Percentiles rank a stretch among this genome's conserved stretches.
Conservation (phyloP, 2,888 invertebrate species). For the Prenolepis imparis region DNA sequence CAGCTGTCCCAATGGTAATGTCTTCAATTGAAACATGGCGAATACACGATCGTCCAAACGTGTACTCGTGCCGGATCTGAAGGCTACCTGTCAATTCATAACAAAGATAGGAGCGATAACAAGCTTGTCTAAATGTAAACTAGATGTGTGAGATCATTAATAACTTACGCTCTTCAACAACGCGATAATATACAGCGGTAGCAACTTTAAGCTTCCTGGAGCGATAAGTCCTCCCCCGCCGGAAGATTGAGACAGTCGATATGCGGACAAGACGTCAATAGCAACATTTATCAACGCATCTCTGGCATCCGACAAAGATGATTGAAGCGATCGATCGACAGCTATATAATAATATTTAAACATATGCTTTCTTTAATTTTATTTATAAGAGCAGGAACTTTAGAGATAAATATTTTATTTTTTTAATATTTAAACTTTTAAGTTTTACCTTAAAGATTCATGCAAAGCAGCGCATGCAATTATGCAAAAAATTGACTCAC, state of each 20-base stretch:
- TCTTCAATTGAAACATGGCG: constrained; percentile 97
- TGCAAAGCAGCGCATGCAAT: not conserved
- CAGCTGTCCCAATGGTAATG: constrained; percentile 92
- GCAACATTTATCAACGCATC: constrained; percentile 99
- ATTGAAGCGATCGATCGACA: constrained; percentile 95
- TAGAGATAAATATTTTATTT: constrained; percentile 15
- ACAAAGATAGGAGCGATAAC: not conserved
- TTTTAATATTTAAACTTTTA: not conserved
- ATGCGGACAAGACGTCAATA: constrained; percentile 94
- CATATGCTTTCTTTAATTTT: not conserved
- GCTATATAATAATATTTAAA: constrained; percentile 87
- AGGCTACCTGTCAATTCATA: constrained; percentile 90
- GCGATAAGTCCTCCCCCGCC: constrained; percentile 90
- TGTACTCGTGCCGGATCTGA: constrained; percentile 95
- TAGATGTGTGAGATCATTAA: not conserved
- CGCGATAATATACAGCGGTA: constrained; percentile 96
- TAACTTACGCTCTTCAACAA: constrained; percentile 93
- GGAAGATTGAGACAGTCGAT: constrained; percentile 88
- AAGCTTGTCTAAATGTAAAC: not conserved
- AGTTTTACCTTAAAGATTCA: not conserved
- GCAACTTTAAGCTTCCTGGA: constrained; percentile 92
- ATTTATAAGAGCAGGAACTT: not conserved
- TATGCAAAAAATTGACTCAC: constrained; percentile 86
- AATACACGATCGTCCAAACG: constrained; percentile 97
- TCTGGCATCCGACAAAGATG: constrained; percentile 96